A percentile compares a stretch with the other conserved stretches of the same genome.
Conservation (phyloP, 2,797 vertebrate genomes). For the Scyliorhinus canicula region DNA sequence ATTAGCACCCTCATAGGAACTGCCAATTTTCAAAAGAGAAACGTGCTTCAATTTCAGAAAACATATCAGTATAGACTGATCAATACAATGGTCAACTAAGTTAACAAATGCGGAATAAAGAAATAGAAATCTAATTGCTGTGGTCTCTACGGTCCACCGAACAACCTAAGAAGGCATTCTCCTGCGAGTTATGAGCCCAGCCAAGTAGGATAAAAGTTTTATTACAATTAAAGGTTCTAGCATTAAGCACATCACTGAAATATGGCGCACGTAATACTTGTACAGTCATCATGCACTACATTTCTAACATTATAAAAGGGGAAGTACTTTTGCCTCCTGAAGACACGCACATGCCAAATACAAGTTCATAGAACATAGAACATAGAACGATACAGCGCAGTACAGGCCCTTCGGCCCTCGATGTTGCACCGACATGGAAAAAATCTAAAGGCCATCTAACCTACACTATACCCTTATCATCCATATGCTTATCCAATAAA, state of each 20-base stretch:
- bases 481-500: too few relatives aligned
- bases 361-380: too few relatives aligned
- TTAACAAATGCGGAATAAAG: neutral
- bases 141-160: neutral
- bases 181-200: neutral
- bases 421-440: too few relatives aligned
- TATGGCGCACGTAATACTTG: neutral
- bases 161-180: neutral
- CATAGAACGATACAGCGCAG: too few relatives aligned
- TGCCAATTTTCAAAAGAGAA: neutral
- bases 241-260: neutral
- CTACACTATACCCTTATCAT: too few relatives aligned
- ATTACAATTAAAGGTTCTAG: neutral
- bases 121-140: neutral
- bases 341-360: neutral
- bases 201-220: neutral
- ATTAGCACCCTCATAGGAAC: neutral
- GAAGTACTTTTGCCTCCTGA: neutral
- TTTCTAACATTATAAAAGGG: neutral
- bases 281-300: neutral
- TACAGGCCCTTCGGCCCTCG: too few relatives aligned
- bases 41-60: neutral
- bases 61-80: neutral
- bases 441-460: too few relatives aligned
- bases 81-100: neutral